Evolutionary conservation across 2,888 invertebrate species (phyloP).

Genomic region (Didymodactylos carnosus): DNA sequence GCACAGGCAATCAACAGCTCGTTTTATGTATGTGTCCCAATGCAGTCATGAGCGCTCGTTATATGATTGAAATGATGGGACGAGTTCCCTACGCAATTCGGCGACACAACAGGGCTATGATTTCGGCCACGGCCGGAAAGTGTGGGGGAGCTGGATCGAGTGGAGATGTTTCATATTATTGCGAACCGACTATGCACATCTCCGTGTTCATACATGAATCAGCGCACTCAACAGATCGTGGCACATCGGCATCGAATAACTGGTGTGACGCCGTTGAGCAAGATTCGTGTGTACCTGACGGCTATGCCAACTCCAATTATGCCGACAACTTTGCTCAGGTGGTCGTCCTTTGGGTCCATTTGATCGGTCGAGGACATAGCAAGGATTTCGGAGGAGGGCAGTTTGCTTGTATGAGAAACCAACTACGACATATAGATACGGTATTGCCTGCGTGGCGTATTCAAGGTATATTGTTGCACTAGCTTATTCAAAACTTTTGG

Average conservation of each 20-base stretch:
- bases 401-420: not conserved
- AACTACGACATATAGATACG: not conserved
- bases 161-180: not conserved
- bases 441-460: not conserved
- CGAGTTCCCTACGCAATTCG: not conserved
- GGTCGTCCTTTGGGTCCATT: not conserved
- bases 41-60: not conserved
- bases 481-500: too few relatives aligned
- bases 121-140: not conserved
- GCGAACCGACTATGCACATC: not conserved
- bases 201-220: not conserved
- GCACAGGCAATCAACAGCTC: not conserved
- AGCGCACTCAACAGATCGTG: not conserved
- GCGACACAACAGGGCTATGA: not conserved
- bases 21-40: not conserved
- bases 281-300: not conserved
- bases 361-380: not conserved
- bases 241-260: not conserved
- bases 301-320: not conserved
- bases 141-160: not conserved
- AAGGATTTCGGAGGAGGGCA: not conserved
- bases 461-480: too few relatives aligned
- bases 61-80: not conserved
- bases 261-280: not conserved
- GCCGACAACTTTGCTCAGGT: not conserved